Evolutionary conservation across 2,113 vertebrate species (phyloP).

Genomic region (Meleagris gallopavo): DNA sequence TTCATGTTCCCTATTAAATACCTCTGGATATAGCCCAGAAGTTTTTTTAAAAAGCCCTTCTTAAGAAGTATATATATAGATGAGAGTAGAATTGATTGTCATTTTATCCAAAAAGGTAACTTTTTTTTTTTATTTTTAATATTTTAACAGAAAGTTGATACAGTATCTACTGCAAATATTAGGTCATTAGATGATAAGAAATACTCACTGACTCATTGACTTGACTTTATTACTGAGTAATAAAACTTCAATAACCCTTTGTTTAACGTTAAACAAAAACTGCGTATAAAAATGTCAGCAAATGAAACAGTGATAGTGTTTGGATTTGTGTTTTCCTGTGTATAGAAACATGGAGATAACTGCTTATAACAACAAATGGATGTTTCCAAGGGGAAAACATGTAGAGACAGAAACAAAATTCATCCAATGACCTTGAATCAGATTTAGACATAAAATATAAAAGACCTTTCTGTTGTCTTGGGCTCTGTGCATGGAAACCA

Average conservation of each 20-base stretch:
- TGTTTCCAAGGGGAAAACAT: neutral
- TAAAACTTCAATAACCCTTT: neutral
- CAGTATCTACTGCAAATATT: constrained; percentile 30
- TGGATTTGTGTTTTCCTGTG: neutral
- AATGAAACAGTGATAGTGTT: neutral
- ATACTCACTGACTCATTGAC: neutral
- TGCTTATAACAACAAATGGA: neutral
- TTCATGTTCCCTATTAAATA: constrained; percentile 5
- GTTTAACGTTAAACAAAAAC: constrained; percentile 7
- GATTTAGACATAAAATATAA: neutral
- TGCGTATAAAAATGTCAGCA: neutral
- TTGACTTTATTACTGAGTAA: constrained; percentile 19
- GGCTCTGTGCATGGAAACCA: neutral
- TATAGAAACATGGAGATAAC: neutral
- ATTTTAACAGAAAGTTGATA: constrained; percentile 31
- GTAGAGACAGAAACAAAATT: neutral
- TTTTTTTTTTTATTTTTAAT: neutral
- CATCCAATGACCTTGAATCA: neutral
- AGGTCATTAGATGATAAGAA: neutral
- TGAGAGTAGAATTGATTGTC: neutral
- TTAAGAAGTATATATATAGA: neutral
- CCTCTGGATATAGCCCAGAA: neutral
- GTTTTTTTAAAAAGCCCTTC: neutral
- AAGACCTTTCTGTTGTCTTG: neutral
- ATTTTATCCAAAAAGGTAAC: neutral